Percentiles rank a stretch among this genome's conserved stretches.
Evolutionary conservation across 2,113 vertebrate species (phyloP).

Genomic region (Lamprologus callipterus): DNA sequence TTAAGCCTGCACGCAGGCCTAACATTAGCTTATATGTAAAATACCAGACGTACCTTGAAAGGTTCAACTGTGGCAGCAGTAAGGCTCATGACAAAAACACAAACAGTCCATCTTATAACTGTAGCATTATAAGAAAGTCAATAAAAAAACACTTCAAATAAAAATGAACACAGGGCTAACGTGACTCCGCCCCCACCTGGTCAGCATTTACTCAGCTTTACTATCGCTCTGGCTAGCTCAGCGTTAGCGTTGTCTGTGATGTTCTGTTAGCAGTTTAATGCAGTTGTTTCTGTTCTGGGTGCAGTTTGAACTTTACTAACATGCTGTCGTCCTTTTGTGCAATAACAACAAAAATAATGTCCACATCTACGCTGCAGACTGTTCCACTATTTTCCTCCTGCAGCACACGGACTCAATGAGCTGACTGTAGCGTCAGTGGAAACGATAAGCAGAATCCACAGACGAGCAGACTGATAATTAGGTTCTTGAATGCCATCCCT

Average conservation of each 20-base stretch:
- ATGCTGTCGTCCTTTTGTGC: neutral
- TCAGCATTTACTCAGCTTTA: neutral
- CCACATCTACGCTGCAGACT: neutral
- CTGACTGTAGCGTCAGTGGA: neutral
- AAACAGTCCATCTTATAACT: neutral
- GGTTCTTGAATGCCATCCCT: neutral
- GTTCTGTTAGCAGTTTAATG: neutral
- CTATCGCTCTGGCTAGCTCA: neutral
- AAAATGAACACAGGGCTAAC: neutral
- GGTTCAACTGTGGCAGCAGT: neutral
- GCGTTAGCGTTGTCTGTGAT: neutral
- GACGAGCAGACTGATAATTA: neutral
- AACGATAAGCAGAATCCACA: neutral
- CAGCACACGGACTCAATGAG: accelerated
- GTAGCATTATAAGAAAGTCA: neutral
- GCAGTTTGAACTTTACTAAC: neutral
- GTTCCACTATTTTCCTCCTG: neutral
- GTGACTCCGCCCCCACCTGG: accelerated
- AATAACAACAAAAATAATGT: neutral
- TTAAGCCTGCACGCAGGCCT: neutral
- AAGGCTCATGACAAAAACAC: neutral
- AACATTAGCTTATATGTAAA: neutral
- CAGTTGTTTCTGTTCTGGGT: neutral
- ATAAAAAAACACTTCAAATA: neutral
- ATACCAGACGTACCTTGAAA: neutral